Evolutionary conservation across 2,888 invertebrate species (phyloP).

Genomic region (Chironomus tentans): DNA sequence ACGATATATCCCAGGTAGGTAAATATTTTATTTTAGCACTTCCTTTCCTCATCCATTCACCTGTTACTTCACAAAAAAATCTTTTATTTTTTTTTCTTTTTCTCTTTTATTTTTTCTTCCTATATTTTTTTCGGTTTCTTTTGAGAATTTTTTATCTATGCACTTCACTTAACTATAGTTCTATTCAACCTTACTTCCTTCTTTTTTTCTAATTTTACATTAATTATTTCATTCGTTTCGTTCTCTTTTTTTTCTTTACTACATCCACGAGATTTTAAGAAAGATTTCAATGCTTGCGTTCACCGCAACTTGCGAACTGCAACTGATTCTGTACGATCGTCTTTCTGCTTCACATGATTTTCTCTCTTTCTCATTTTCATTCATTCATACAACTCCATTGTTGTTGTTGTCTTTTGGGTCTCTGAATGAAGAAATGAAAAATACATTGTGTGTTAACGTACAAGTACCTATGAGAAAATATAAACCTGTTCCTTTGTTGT

Average conservation of each 20-base stretch:
- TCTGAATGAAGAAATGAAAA: not conserved
- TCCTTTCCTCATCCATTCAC: constrained; percentile 18
- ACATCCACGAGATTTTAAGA: not conserved
- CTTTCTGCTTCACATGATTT: not conserved
- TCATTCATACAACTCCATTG: not conserved
- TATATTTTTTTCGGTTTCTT: not conserved
- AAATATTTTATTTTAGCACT: constrained; percentile 21
- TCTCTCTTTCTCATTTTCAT: not conserved
- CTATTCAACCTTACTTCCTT: not conserved
- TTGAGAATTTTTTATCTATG: not conserved
- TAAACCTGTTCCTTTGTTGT: not conserved
- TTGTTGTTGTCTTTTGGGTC: not conserved
- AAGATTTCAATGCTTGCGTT: constrained; percentile 23
- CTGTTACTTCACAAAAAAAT: not conserved
- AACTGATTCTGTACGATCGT: constrained; percentile 13
- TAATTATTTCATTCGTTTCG: not conserved
- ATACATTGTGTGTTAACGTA: not conserved
- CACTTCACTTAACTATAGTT: not conserved
- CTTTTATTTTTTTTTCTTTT: not conserved
- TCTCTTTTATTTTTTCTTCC: not conserved
- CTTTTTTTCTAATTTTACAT: no score
- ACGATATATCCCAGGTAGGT: constrained; percentile 3
- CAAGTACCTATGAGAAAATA: not conserved
- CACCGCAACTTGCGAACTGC: constrained; percentile 16
- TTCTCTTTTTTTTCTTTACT: not conserved